These are phyloP conservation scores for Cavia aperea DNA, from an alignment of 2,113 vertebrate genomes.

Conservation along the genomic window DNA sequence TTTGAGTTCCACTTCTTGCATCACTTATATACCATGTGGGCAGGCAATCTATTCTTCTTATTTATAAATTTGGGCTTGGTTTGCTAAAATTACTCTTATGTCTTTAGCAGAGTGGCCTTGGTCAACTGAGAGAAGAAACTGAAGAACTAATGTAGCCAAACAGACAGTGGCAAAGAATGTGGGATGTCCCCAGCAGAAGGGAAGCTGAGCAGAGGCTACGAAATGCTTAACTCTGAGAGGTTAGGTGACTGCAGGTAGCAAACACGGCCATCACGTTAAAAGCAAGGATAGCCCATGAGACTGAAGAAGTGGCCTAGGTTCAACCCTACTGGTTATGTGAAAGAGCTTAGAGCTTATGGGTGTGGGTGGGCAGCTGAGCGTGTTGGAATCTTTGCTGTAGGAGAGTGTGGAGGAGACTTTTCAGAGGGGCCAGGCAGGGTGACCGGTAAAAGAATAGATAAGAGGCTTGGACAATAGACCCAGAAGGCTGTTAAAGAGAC, in stretches of 20 bases:
- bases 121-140: not conserved
- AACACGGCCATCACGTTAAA: not conserved
- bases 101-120: not conserved
- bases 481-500: not conserved
- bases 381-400: not conserved
- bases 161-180: not conserved
- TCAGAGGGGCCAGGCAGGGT: not conserved
- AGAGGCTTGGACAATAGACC: not conserved
- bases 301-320: not conserved
- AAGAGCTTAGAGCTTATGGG: not conserved
- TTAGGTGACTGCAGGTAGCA: not conserved
- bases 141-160: not conserved
- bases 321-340: not conserved
- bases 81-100: not conserved
- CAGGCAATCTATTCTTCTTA: not conserved
- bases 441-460: not conserved
- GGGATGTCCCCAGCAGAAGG: not conserved
- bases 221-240: not conserved
- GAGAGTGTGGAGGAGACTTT: not conserved
- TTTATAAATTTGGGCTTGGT: not conserved
- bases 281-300: not conserved
- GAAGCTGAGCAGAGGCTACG: not conserved
- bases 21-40: not conserved
- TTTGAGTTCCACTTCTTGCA: not conserved
- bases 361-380: not conserved